Base-by-base conservation (phyloP, 92 coral and sea anemone species). In the Desmophyllum pertusum region DNA sequence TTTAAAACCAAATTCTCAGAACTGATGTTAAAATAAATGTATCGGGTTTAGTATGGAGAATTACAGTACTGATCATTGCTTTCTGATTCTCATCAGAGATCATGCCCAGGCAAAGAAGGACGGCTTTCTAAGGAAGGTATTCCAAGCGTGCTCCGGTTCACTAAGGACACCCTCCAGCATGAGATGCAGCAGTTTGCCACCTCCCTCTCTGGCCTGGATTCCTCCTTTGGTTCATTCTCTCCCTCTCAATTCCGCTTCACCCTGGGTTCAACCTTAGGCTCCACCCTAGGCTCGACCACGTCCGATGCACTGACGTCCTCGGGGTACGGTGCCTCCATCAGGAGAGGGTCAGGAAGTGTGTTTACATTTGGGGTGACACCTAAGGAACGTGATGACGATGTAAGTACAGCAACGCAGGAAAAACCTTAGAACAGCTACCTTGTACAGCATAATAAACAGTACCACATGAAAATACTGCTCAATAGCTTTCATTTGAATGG, bases 311-410 rank as follows among this genome's bases (percentile, higher is more conserved):
- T 93, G 66, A 84, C 97, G 2, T 90, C 96, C 36, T 93, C 97
- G 0, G 97, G 97, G 15, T 93, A 93, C 55, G 91, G 90, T 57
- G 89, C 93, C 0, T 87, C 93, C 43, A 35, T 64, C 14, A 71
- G 97, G 65, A 84, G 97, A 51, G 97, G 97, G 3, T 93, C 97
- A 4, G 95, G 95, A n/a, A 81, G 88, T n/a, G 95, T 91, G 59
- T 92, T 92, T 61, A 84, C 84, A 5, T 86, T 91, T 43, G 90
- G 88, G 62, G 46, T 90, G 55, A 50, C 76, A 42, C 88, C 64
- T 41, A 83, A 83, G 62, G 93, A 89, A 45, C 81, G 94, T 33
- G 97, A 93, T 61, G 97, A 93, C 41, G 97, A 93, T 80, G 94
- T 91, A 50, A 91, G 94, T 80, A 17, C 23, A 8, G 5, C 55